A percentile compares a stretch with the other conserved stretches of the same genome.
Evolutionary conservation across 2,113 vertebrate genomes (phyloP).

Genomic region (Cranoglanis bouderius): DNA sequence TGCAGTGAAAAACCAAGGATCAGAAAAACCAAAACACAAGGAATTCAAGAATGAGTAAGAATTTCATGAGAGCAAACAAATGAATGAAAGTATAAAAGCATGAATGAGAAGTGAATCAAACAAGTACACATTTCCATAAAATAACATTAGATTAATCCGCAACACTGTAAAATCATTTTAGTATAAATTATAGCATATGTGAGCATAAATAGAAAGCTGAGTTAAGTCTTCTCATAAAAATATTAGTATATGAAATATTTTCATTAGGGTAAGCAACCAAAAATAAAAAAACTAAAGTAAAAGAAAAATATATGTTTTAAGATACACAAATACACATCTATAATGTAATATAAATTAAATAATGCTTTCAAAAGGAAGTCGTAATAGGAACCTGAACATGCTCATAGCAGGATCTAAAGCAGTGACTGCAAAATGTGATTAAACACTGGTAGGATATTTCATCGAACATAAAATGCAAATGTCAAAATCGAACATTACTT

Average conservation of each 20-base stretch:
- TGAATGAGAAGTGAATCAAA: slow-evolving; percentile 20
- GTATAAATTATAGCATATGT: neutral
- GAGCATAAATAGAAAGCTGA: neutral
- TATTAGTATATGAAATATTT: neutral
- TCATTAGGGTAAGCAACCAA: neutral
- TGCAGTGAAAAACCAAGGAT: neutral
- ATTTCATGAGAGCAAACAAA: slow-evolving; percentile 16
- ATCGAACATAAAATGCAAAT: neutral
- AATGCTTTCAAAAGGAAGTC: neutral
- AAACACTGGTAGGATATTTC: neutral
- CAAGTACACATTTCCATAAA: neutral
- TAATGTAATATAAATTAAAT: neutral
- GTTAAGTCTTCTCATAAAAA: neutral
- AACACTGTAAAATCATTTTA: neutral
- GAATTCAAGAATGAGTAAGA: neutral
- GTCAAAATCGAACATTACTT: neutral
- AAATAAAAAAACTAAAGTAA: neutral
- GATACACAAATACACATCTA: neutral
- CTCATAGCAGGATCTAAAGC: slow-evolving; percentile 1
- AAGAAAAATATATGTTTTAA: neutral
- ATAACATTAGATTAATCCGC: neutral
- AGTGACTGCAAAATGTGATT: neutral
- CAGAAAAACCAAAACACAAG: neutral
- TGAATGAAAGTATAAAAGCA: slow-evolving; percentile 19
- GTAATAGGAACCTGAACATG: neutral